Conservation (phyloP, 2,113 vertebrate genomes). For the Aphyosemion australe region DNA sequence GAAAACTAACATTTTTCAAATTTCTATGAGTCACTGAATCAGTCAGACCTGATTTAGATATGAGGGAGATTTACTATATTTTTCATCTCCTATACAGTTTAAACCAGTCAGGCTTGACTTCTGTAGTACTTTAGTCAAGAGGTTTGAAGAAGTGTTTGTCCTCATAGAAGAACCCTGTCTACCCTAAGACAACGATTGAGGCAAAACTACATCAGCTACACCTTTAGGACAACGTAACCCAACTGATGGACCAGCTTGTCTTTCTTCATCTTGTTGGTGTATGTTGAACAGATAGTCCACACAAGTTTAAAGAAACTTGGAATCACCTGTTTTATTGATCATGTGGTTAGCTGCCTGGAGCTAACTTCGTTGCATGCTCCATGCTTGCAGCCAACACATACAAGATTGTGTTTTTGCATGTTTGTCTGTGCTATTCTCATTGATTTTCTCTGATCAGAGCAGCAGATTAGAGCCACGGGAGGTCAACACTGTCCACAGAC, state of each 20-base stretch:
- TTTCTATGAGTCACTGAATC: background rate
- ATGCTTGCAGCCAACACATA: conserved; percentile 50
- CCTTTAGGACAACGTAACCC: conserved; percentile 31
- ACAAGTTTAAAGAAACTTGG: too few species aligned
- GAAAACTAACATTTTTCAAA: background rate
- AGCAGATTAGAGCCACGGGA: conserved; percentile 41
- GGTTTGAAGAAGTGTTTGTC: conserved; percentile 32
- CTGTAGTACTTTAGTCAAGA: conserved; percentile 34
- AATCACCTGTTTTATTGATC: conserved; percentile 29
- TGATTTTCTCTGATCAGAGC: conserved; percentile 42
- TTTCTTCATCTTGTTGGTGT: background rate
- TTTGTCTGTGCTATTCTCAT: conserved; percentile 50
- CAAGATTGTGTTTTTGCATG: conserved; percentile 37
- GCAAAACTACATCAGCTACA: conserved; percentile 41
- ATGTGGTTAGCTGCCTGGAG: background rate
- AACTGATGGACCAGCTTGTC: conserved; percentile 32
- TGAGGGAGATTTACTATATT: conserved; percentile 2
- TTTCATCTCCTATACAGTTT: conserved; percentile 17
- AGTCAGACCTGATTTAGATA: conserved; percentile 19
- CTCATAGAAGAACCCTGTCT: conserved; percentile 34
- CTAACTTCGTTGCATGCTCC: conserved; percentile 8
- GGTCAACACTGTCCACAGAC: background rate
- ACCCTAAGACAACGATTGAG: conserved; percentile 19
- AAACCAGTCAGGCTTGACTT: conserved; percentile 3
- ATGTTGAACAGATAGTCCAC: too few species aligned